A percentile compares a stretch with the other conserved stretches of the same genome.
Evolutionary conservation across 2,888 invertebrate species (phyloP).

Genomic region (Oscheius sp.): DNA sequence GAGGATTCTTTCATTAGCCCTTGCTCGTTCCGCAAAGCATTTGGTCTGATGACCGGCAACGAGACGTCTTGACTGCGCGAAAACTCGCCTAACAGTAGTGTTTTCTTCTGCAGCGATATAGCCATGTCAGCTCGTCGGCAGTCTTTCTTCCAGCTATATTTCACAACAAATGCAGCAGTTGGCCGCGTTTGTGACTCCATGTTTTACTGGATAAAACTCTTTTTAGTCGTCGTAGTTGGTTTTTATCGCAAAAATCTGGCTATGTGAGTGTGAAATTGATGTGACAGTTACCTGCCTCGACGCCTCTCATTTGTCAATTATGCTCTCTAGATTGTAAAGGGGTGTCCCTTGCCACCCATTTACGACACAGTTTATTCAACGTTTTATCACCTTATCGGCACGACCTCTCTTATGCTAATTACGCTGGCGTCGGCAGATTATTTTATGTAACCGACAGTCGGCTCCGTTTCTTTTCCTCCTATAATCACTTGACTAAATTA

Average conservation of each 20-base stretch:
- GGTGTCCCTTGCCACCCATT: constrained; percentile 10
- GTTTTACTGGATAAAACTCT: neutral
- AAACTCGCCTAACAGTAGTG: too few relatives aligned
- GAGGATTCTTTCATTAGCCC: constrained; percentile 25
- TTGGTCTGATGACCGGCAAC: constrained; percentile 27
- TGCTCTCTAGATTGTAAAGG: neutral
- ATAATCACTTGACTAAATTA: too few relatives aligned
- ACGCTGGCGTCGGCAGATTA: constrained; percentile 2
- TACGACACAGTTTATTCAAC: constrained; percentile 27
- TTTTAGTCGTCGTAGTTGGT: neutral
- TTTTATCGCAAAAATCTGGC: neutral
- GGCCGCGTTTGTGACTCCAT: neutral
- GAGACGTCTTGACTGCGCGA: constrained; percentile 26
- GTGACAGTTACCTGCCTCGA: constrained; percentile 21
- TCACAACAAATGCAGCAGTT: neutral
- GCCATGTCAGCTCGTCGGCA: neutral
- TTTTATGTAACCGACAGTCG: constrained; percentile 11
- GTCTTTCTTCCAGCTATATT: neutral
- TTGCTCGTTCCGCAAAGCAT: constrained; percentile 26
- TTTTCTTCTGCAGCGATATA: too few relatives aligned
- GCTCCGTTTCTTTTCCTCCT: neutral
- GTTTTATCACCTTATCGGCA: constrained; percentile 29
- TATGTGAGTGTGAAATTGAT: constrained; percentile 21
- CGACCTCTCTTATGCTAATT: constrained; percentile 31
- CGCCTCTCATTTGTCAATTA: neutral